Evolutionary conservation across 2,113 vertebrate genomes (phyloP), one percentile per base, ranked within the genome.

Genomic region (Pelvicachromis taeniatus): DNA sequence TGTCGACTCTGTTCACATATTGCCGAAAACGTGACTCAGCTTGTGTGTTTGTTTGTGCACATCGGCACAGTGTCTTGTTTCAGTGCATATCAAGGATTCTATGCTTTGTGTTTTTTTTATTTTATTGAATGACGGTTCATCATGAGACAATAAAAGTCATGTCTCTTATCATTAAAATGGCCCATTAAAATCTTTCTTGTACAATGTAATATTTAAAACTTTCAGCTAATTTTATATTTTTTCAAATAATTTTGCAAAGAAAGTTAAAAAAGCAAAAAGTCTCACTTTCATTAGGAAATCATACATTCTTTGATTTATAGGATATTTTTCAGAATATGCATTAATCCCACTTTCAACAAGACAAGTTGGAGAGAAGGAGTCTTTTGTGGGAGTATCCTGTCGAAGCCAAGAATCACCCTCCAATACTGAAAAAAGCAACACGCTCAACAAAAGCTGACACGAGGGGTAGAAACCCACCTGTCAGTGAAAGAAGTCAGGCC

Each of bases 381-480:
- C 38, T 70, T 68, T 45, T 70, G 5, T 45, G 21, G 38, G n/a
- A 45, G 38, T 16, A 40, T 45, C 21, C 21, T 70, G 38, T 4
- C 1, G 1, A 45, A 70, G 12, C 2, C 14, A 0, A 68, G 3
- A 42, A 68, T 68, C 63, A 23, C 2, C 21, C 12, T 16, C 38
- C 38, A 26, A 26, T 10, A 42, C 38, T 68, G 38, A 11, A 63
- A 63, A 38, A 38, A 45, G 4, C 2, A 45, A 65, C 19, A 21
- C 6, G 2, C 1, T 21, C 33, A 65, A 38, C 33, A 65, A 65
- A 65, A 13, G 33, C 61, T 65, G 59, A 65, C 10, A 35, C 4
- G 4, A 0, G 33, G 1, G 38, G 61, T 1, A 13, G 33, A 38
- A 65, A 65, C 4, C 59, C 12, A 1, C 59, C 33, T 38, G 29